Conservation (phyloP, 1,140 invertebrate genomes). For the Bombus confusus region DNA sequence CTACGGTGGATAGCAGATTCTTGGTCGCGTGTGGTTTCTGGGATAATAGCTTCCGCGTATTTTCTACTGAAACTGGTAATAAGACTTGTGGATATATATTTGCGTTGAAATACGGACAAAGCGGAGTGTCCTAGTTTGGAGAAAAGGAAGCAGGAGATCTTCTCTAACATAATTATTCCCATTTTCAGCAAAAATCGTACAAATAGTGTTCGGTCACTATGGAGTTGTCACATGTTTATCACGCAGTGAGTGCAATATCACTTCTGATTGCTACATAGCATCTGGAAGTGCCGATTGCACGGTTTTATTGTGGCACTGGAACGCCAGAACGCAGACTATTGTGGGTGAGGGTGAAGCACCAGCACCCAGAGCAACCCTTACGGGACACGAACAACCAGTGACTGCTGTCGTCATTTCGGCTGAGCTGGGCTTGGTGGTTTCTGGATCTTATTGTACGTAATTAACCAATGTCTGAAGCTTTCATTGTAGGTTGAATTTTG, state of each 20-base stretch:
- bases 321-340: conserved; percentile 96
- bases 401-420: conserved; percentile 98
- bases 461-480: neutral
- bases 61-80: conserved; percentile 96
- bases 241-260: conserved; percentile 98
- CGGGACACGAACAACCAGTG: conserved; percentile 97
- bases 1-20: conserved; percentile 97
- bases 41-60: conserved; percentile 99
- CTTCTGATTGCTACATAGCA: conserved; percentile 99
- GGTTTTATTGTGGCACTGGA: conserved; percentile 99
- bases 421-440: conserved; percentile 98
- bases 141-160: neutral
- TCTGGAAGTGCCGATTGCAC: conserved; percentile 99
- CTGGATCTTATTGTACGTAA: conserved; percentile 90
- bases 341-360: conserved; percentile 97
- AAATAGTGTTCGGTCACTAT: conserved; percentile 99
- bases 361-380: conserved; percentile 96
- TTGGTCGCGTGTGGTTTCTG: conserved; percentile 99
- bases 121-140: too few relatives aligned
- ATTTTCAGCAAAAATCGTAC: conserved; percentile 95
- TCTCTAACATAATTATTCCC: neutral
- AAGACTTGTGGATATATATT: neutral
- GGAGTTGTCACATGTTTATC: conserved; percentile 98
- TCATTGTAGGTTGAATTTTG: too few relatives aligned
- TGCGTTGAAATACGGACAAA: neutral